Base-by-base conservation (phyloP, 2,797 vertebrate species). In the Acanthurus tractus region DNA sequence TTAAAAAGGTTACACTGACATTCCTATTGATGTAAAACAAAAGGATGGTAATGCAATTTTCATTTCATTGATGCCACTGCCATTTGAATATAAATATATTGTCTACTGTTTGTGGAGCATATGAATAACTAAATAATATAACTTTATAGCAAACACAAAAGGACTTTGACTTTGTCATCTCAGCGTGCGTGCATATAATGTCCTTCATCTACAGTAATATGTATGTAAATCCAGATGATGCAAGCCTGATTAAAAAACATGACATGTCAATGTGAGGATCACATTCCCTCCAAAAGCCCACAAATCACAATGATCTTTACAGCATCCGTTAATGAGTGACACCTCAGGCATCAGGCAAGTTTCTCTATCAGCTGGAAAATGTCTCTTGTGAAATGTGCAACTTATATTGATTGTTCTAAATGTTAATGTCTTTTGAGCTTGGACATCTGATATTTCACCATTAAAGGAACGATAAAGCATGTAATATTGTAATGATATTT, bases 331-430 rank as follows among this genome's bases (percentile, higher is more conserved):
- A 86, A 76, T 76, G 55, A 85, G 84, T 76, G 80, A 87, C 86
- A 90, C 85, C 73, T 81, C 73, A 20, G 79, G 80, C 85, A 73
- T 89, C 87, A 45, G 22, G 8, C 78, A 76, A 81, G 85, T 87
- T 89, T 65, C 45, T 83, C 70, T 71, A 73, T 91, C 81, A 84
- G 85, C 83, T 78, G 82, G 78, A 86, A 92, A 93, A 92, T 94
- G 83, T 78, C 85, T 82, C 81, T 82, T 70, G 56, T 92, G 91
- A 92, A 94, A 94, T 92, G 82, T 89, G 82, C 79, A 92, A 89
- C 86, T 90, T 93, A 79, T 93, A 95, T 94, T 89, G 94, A 95
- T 95, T 92, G 78, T 88, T 94, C 86, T 91, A 94, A 95, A 95
- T 95, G 92, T 94, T 94, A 95, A 95, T 93, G 89, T 90, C 84